These are phyloP conservation scores for Lithosia quadra DNA, from an alignment of 2,888 invertebrate genomes.

Conservation along the genomic window DNA sequence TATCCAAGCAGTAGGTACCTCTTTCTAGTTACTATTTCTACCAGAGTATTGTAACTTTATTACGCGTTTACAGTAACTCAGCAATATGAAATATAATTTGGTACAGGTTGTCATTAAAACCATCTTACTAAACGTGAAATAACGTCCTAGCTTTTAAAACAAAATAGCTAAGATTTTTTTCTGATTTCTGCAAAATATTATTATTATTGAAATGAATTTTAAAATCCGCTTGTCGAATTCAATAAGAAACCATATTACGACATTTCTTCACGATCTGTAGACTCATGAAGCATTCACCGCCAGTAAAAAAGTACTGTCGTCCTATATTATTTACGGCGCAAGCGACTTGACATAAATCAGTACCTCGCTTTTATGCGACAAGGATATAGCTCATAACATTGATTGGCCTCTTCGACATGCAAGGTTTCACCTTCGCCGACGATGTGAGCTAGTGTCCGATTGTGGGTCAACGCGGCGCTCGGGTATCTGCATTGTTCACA, in stretches of 20 bases:
- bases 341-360: conserved; percentile 65
- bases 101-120: too few relatives aligned
- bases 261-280: background rate
- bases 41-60: too few relatives aligned
- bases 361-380: conserved; percentile 62
- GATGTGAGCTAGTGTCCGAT: conserved; percentile 38
- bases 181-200: too few relatives aligned
- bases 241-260: background rate
- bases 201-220: background rate
- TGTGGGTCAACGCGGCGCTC: conserved; percentile 61
- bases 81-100: too few relatives aligned
- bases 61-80: too few relatives aligned
- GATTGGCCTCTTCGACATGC: conserved; percentile 64
- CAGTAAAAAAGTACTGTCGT: conserved; percentile 46
- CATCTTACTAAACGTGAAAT: too few relatives aligned
- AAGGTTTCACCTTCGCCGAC: conserved; percentile 62
- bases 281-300: conserved; percentile 47
- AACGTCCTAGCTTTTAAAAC: too few relatives aligned
- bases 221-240: background rate
- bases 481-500: conserved; percentile 43
- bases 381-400: conserved; percentile 72
- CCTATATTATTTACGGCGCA: conserved; percentile 61
- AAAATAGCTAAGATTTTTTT: too few relatives aligned
- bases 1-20: too few relatives aligned
- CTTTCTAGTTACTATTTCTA: too few relatives aligned